phyloP scores from a whole-genome alignment of 2,888 invertebrate species.

The Heteromyza rotundicornis region DNA sequence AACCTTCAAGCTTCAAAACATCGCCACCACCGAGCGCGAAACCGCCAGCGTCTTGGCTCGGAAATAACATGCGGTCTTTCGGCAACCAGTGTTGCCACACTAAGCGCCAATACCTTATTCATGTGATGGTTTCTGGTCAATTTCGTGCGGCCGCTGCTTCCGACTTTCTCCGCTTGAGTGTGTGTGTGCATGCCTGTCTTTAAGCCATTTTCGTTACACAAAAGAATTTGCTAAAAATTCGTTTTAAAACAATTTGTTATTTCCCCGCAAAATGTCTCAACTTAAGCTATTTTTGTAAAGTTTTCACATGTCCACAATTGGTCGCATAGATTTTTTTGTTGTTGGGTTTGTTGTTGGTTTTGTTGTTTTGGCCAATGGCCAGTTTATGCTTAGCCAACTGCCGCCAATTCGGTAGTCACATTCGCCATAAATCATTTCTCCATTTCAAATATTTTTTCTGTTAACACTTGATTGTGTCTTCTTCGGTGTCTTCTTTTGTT shows the following conservation, averaged over 20 bases:
- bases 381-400: not conserved
- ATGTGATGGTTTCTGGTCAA: no score
- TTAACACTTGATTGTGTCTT: not conserved
- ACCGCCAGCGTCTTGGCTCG: not conserved
- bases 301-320: not conserved
- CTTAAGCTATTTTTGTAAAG: not conserved
- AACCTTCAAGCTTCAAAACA: slow-evolving; percentile 5
- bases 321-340: not conserved
- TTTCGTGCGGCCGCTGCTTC: slow-evolving; percentile 9
- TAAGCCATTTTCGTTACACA: slow-evolving; percentile 9
- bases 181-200: not conserved
- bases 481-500: not conserved
- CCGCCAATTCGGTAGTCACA: not conserved
- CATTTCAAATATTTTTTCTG: not conserved
- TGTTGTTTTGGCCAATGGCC: not conserved
- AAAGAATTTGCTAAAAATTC: slow-evolving; percentile 16
- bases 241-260: not conserved
- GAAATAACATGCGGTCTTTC: no score
- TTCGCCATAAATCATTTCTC: not conserved
- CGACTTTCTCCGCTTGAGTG: slow-evolving; percentile 23
- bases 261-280: not conserved
- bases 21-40: not conserved
- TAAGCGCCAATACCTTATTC: not conserved
- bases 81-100: slow-evolving; percentile 16
- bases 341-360: no score